phyloP scores from a whole-genome alignment of 2,113 vertebrate species.

The Limnothrissa miodon region DNA sequence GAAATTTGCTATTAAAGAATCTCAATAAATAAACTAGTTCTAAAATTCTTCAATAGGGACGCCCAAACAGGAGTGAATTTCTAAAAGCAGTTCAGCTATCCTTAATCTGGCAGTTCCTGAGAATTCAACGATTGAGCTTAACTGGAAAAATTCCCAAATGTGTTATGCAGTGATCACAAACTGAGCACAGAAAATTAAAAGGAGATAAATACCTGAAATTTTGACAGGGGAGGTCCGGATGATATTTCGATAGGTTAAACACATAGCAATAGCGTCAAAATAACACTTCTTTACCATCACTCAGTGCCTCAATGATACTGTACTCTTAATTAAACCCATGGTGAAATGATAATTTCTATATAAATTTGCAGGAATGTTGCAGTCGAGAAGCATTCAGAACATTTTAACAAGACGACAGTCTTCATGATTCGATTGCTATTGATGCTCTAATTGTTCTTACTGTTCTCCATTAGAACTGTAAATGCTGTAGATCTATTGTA shows the following conservation, averaged over 20 bases:
- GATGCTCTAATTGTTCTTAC: conserved; percentile 20
- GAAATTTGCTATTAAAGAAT: conserved; percentile 92
- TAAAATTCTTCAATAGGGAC: conserved; percentile 81
- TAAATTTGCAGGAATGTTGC: conserved; percentile 66
- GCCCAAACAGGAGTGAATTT: conserved; percentile 62
- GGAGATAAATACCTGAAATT: conserved; percentile 71
- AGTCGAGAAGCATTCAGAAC: conserved; percentile 49
- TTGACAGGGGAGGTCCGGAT: conserved; percentile 57
- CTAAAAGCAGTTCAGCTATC: conserved; percentile 70
- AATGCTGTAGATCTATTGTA: conserved; percentile 83
- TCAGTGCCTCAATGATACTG: conserved; percentile 34
- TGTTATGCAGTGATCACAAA: conserved; percentile 43
- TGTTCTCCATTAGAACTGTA: conserved; percentile 76
- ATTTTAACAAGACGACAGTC: conserved; percentile 25
- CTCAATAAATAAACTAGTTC: conserved; percentile 97
- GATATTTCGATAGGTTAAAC: conserved; percentile 50
- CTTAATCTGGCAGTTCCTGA: conserved; percentile 71
- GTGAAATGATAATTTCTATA: conserved; percentile 28
- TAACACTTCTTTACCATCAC: conserved; percentile 37
- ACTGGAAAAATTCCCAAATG: conserved; percentile 54
- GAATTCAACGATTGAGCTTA: conserved; percentile 76
- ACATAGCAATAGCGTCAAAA: conserved; percentile 44
- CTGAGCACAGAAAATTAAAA: conserved; percentile 38
- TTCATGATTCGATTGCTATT: conserved; percentile 44
- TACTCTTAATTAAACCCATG: conserved; percentile 41